These are phyloP conservation scores for Agrochola lychnidis DNA, from an alignment of 2,888 invertebrate genomes.

Conservation along the genomic window DNA sequence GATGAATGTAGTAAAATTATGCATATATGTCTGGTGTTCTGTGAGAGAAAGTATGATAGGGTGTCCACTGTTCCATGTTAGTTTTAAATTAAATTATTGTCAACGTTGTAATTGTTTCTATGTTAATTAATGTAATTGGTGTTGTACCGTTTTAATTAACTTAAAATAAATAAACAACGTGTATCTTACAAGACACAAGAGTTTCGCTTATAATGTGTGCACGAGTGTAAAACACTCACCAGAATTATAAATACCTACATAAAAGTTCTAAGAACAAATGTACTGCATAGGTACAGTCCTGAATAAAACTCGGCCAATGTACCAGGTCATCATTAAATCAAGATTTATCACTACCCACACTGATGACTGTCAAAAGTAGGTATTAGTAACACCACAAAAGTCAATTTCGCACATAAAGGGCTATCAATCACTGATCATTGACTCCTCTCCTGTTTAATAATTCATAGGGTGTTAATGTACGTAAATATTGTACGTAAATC, in stretches of 20 bases:
- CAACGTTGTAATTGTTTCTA: too few species aligned
- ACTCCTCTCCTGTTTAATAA: conserved; percentile 24
- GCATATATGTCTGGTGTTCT: too few species aligned
- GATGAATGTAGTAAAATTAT: too few species aligned
- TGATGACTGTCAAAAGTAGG: conserved; percentile 7
- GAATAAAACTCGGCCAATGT: background rate
- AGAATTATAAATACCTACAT: background rate
- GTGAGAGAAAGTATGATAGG: too few species aligned
- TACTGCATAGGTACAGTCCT: background rate
- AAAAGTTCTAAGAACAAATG: background rate
- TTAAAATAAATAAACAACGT: too few species aligned
- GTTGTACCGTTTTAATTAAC: too few species aligned
- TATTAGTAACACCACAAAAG: conserved; percentile 7
- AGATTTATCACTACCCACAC: background rate
- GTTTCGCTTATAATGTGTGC: background rate
- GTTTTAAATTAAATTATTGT: too few species aligned
- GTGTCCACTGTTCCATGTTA: too few species aligned
- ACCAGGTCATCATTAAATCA: background rate
- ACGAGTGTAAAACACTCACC: too few species aligned
- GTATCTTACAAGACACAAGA: background rate
- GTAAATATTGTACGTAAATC: conserved; percentile 3
- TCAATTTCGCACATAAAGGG: conserved; percentile 27
- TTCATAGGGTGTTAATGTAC: conserved; percentile 17
- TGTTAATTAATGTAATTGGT: too few species aligned
- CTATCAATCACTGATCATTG: conserved; percentile 54